Conservation (phyloP, 2,113 vertebrate genomes). For the Pterocles burchelli region DNA sequence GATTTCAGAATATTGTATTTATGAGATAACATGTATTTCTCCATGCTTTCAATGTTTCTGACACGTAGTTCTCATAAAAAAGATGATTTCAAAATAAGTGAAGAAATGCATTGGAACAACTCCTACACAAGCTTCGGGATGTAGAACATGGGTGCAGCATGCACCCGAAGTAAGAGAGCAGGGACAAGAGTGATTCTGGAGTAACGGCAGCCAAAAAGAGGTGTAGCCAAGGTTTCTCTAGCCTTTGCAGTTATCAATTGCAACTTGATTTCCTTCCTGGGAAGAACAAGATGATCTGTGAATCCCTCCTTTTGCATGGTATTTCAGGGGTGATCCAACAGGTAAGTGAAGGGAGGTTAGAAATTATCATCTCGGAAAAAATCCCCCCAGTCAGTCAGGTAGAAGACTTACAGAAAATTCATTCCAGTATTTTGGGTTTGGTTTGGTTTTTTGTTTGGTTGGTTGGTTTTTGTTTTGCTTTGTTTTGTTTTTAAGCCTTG, state of each 20-base stretch:
- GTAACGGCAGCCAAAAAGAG: background rate
- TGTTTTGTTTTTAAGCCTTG: background rate
- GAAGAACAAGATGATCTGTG: background rate
- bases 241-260: background rate
- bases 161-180: background rate
- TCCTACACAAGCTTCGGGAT: background rate
- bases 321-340: background rate
- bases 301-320: background rate
- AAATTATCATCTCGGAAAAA: background rate
- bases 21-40: background rate
- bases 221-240: background rate
- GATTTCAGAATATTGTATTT: slow-evolving; percentile 21
- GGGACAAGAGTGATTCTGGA: background rate
- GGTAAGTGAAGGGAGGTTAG: background rate
- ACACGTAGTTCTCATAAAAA: background rate
- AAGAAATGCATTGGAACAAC: background rate
- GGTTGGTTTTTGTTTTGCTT: too few species aligned
- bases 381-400: accelerated
- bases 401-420: background rate
- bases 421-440: background rate
- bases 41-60: slow-evolving; percentile 5
- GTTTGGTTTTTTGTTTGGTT: background rate
- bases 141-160: background rate
- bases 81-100: background rate
- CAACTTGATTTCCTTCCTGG: background rate